phyloP scores from a whole-genome alignment of 2,888 invertebrate species.

The Melitaea athalia region DNA sequence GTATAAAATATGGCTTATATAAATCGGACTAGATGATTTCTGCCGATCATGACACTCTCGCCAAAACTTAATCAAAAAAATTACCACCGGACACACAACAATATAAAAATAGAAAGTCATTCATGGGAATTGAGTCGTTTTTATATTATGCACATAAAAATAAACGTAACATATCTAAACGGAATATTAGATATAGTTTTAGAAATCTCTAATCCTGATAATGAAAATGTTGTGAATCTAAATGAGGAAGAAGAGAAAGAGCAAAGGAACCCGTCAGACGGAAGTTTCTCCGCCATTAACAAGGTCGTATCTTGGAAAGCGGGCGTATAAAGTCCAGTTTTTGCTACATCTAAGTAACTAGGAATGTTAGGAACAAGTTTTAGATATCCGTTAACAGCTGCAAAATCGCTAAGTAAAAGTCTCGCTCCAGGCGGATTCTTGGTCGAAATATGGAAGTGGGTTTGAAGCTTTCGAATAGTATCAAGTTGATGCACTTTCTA shows the following conservation, averaged over 20 bases:
- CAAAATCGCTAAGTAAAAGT: conserved; percentile 70
- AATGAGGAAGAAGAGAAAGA: conserved; percentile 17
- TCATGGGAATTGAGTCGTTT: conserved; percentile 37
- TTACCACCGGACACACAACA: conserved; percentile 43
- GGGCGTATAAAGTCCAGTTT: conserved; percentile 68
- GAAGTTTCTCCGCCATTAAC: conserved; percentile 72
- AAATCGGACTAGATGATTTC: conserved; percentile 56
- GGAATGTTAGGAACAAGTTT: conserved; percentile 68
- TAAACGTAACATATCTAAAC: conserved; percentile 17
- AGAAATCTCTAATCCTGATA: conserved; percentile 33
- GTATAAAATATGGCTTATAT: conserved; percentile 56
- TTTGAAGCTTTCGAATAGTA: conserved; percentile 72
- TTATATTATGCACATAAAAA: conserved; percentile 37
- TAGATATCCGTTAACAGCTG: conserved; percentile 62
- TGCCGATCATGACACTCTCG: conserved; percentile 52
- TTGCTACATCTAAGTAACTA: conserved; percentile 68
- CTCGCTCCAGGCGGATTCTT: conserved; percentile 69
- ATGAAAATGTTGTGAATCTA: conserved; percentile 13
- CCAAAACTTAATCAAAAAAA: conserved; percentile 59
- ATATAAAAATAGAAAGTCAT: conserved; percentile 70
- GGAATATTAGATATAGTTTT: conserved; percentile 19
- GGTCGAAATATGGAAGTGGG: conserved; percentile 74
- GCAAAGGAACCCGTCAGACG: conserved; percentile 22
- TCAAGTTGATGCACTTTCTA: conserved; percentile 77
- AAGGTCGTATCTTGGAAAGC: conserved; percentile 75